Base-by-base conservation (phyloP, 2,797 vertebrate species). In the Phyllotis vaccarum region DNA sequence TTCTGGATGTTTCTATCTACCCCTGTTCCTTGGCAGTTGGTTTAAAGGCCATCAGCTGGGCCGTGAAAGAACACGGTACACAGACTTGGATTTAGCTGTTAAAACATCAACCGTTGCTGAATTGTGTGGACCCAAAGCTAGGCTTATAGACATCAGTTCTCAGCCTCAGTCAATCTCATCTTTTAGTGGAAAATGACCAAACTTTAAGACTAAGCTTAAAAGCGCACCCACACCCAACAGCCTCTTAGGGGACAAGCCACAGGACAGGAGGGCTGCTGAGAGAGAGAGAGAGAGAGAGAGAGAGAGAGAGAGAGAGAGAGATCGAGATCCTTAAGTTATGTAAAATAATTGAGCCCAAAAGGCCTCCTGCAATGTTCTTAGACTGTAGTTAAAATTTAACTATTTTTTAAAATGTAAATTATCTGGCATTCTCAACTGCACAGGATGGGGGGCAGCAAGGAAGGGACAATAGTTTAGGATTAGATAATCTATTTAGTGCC, bases 361-460 rank as follows among this genome's bases (percentile, higher is more conserved):
- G 82, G 70, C 82, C 85, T 89, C 91, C 90, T 95, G 79, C 85
- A 40, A 21, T 0, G 88, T 92, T 95, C 93, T 95, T 78, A 90
- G 91, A 78, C 88, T 52, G 78, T 49, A 90, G 96, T 97, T 97
- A 97, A 97, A 97, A 72, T 95, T 97, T 97, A 96, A 96, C 96
- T 94, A 80, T 95, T 86, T 95, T 91, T 95, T 95, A 97, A 72
- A 87, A 97, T 97, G 95, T 93, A 96, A 98, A 97, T 98, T 82
- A 95, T 96, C 92, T 94, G 93, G 96, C 80, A 76, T 6, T 6
- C 79, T 92, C 90, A 52, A 27, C 85, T 22, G 56, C 37, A 49
- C 4, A 86, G 66, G 70, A 78, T 24, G 21, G 16, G 21, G 34
- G 40, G 54, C 13, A 17, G 27, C 56, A 14, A 22, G 37, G 37